Conservation (phyloP, 2,113 vertebrate species). For the Sylvicapra grimmia region DNA sequence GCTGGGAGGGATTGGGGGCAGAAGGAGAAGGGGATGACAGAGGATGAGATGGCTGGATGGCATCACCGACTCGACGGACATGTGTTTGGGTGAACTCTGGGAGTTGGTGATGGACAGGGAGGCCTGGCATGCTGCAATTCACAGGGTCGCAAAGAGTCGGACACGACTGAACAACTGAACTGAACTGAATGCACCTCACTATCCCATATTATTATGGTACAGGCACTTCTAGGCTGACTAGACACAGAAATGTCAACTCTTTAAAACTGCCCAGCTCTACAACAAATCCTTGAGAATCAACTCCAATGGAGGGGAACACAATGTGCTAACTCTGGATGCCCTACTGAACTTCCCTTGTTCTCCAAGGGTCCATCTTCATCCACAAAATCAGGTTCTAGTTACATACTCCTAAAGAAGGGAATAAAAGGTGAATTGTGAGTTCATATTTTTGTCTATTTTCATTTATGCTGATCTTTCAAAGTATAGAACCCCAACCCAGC, state of each 20-base stretch:
- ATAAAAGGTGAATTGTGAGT: not conserved
- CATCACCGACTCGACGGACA: no score
- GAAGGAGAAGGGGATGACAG: no score
- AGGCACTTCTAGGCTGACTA: not conserved
- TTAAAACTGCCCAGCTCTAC: not conserved
- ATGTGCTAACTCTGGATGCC: not conserved
- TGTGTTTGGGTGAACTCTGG: no score
- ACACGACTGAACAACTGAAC: no score
- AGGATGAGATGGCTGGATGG: no score
- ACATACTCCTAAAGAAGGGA: not conserved
- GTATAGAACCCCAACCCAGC: conserved; percentile 9
- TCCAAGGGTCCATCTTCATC: not conserved
- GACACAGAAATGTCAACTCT: not conserved
- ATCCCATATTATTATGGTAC: not conserved
- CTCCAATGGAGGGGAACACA: not conserved
- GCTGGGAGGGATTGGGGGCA: no score
- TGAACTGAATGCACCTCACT: not conserved
- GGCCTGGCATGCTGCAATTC: no score
- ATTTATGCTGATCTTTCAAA: not conserved
- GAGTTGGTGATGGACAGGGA: no score
- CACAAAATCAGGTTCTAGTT: not conserved
- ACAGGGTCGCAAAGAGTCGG: no score
- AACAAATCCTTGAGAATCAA: not conserved
- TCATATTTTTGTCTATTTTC: not conserved
- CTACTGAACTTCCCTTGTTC: not conserved